Base-by-base conservation (phyloP, 2,113 vertebrate genomes). In the Dasyurus viverrinus region DNA sequence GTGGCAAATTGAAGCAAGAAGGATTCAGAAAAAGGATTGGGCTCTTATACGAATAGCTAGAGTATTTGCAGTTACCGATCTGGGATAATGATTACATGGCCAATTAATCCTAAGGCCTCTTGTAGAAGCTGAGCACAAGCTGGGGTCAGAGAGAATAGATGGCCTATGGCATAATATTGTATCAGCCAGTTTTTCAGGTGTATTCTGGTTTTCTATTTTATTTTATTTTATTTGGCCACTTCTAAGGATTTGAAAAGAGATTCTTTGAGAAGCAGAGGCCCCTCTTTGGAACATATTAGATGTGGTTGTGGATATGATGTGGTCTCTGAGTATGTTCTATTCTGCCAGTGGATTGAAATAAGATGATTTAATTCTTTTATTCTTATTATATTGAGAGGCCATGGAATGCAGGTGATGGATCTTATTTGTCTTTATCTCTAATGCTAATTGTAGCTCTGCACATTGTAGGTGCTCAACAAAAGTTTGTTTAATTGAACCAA, bases 1-100 rank as follows among this genome's bases (percentile, higher is more conserved):
- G 96, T 96, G 84, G 93, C 89, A 97, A 97, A 96, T 91, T 93
- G 94, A 97, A 97, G 93, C 91, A 90, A 95, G n/a, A 96, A 97
- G 60, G 91, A 93, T 97, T 95, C 94, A 93, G 94, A 92, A 94
- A n/a, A 96, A 97, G 90, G 76, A 96, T 97, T 95, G 95, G 96
- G 92, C 50, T 3, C 90, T 90, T 68, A 30, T 76, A 90, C 92
- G 96, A 96, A 90, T 97, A 95, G 97, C 95, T 97, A 97, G 90
- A 97, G 90, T 92, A 92, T 94, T 94, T 94, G 92, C 91, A 55
- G 93, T 97, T 94, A 94, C 92, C 1, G 60, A 92, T 90, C 53
- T 76, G 60, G 93, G 90, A 95, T 94, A 92, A 93, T 76, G 96
- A 97, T 97, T 95, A 96, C 95, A 93, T 36, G 92, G 95, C 94